These are phyloP conservation scores for Brenthis daphne DNA, from an alignment of 2,888 invertebrate species.

Conservation along the genomic window DNA sequence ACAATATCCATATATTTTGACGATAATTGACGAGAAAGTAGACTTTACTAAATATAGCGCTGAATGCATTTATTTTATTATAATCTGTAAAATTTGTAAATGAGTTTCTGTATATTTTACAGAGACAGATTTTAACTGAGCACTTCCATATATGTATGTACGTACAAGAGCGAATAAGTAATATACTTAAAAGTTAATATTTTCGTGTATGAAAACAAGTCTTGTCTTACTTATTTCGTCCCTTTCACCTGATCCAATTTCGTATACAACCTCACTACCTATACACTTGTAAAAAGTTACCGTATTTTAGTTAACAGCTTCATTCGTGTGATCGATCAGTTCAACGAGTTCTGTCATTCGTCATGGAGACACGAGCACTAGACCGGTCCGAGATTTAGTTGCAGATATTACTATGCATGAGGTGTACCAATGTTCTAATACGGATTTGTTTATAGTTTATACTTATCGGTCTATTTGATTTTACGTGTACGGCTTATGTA, in stretches of 20 bases:
- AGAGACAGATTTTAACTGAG: too few relatives aligned
- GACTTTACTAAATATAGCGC: too few relatives aligned
- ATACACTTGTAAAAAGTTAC: slow-evolving; percentile 42
- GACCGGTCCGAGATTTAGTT: slow-evolving; percentile 38
- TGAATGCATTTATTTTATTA: too few relatives aligned
- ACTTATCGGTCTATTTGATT: slow-evolving; percentile 44
- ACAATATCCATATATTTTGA: too few relatives aligned
- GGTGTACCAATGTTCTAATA: slow-evolving; percentile 53
- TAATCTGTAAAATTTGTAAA: too few relatives aligned
- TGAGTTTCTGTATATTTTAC: too few relatives aligned
- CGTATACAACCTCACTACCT: slow-evolving; percentile 50
- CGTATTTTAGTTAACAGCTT: slow-evolving; percentile 68
- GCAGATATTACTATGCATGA: slow-evolving; percentile 40
- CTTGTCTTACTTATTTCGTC: slow-evolving; percentile 35
- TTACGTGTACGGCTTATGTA: too few relatives aligned
- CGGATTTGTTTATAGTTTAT: slow-evolving; percentile 48
- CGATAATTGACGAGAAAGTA: too few relatives aligned
- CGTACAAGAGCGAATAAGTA: too few relatives aligned
- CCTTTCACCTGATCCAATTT: slow-evolving; percentile 49
- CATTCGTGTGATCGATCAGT: slow-evolving; percentile 70
- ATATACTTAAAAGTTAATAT: slow-evolving; percentile 15
- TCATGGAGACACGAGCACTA: slow-evolving; percentile 53
- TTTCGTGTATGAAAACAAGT: slow-evolving; percentile 29
- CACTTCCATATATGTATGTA: too few relatives aligned
- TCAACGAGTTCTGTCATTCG: slow-evolving; percentile 52